These are phyloP conservation scores for Esperia sulphurella DNA, from an alignment of 2,888 invertebrate species.

Conservation along the genomic window DNA sequence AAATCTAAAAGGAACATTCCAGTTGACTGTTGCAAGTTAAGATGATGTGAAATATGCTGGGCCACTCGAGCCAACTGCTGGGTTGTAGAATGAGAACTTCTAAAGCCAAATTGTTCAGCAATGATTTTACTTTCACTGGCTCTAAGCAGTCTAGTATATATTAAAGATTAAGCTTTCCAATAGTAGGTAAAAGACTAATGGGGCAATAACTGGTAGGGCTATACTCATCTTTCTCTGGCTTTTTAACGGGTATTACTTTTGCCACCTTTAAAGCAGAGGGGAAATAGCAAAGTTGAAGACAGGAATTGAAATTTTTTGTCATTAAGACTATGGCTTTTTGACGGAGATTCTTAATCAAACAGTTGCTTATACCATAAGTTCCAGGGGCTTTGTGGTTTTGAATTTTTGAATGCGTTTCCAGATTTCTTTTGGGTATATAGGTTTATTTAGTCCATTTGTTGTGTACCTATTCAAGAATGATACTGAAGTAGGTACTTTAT, in stretches of 20 bases:
- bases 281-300: slow-evolving; percentile 4
- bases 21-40: slow-evolving; percentile 4
- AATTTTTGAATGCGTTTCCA: too few species aligned
- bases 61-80: slow-evolving; percentile 9
- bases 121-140: background rate
- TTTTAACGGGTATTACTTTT: slow-evolving; percentile 7
- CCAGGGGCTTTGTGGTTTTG: slow-evolving; percentile 9
- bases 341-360: slow-evolving; percentile 4
- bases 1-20: slow-evolving; percentile 9
- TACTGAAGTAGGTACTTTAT: too few species aligned
- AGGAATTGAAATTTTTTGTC: slow-evolving; percentile 8
- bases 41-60: background rate
- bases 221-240: slow-evolving; percentile 6
- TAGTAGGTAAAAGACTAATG: slow-evolving; percentile 9
- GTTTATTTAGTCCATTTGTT: too few species aligned
- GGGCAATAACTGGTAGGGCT: slow-evolving; percentile 8
- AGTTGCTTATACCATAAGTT: slow-evolving; percentile 1
- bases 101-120: slow-evolving; percentile 14
- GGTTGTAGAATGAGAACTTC: slow-evolving; percentile 4
- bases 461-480: too few species aligned
- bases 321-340: slow-evolving; percentile 1
- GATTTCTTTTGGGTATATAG: too few species aligned
- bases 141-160: slow-evolving; percentile 1
- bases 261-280: slow-evolving; percentile 1
- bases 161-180: slow-evolving; percentile 9